phyloP scores from a whole-genome alignment of 2,888 invertebrate genomes.

The Myathropa florea region DNA sequence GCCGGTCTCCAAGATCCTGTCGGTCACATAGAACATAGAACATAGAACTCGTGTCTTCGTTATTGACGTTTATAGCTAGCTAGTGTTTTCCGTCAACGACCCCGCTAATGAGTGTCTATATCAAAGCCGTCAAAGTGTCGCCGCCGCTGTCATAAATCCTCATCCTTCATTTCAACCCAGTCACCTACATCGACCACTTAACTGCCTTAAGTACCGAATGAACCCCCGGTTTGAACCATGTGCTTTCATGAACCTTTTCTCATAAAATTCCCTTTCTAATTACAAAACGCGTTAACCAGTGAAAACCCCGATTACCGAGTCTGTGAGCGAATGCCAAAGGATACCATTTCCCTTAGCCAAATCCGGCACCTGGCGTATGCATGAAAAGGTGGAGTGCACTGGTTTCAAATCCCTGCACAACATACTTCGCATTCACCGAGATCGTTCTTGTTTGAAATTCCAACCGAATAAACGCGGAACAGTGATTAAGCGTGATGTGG shows the following conservation, averaged over 20 bases:
- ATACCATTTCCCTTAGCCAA: background rate
- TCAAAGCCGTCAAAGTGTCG: too few species aligned
- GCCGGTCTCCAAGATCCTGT: too few species aligned
- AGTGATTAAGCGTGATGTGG: conserved; percentile 32
- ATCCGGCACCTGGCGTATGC: conserved; percentile 6
- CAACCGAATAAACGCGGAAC: conserved; percentile 38
- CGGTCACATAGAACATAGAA: too few species aligned
- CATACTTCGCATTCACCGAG: background rate
- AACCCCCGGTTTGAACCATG: background rate
- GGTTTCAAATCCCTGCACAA: conserved; percentile 5
- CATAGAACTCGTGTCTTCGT: too few species aligned
- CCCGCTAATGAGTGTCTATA: too few species aligned
- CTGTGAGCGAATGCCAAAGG: too few species aligned
- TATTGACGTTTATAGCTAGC: too few species aligned
- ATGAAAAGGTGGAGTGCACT: conserved; percentile 9
- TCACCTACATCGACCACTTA: background rate
- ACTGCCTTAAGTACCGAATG: background rate
- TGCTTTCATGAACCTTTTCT: background rate
- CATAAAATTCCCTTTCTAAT: background rate
- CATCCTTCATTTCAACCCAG: too few species aligned
- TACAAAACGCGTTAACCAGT: too few species aligned
- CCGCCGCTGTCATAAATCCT: too few species aligned
- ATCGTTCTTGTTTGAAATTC: conserved; percentile 7
- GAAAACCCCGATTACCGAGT: too few species aligned
- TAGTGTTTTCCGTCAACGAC: too few species aligned